Percentiles rank a stretch among this genome's conserved stretches.
Conservation (phyloP, 1,140 invertebrate genomes). For the Zaprionus ghesquierei region DNA sequence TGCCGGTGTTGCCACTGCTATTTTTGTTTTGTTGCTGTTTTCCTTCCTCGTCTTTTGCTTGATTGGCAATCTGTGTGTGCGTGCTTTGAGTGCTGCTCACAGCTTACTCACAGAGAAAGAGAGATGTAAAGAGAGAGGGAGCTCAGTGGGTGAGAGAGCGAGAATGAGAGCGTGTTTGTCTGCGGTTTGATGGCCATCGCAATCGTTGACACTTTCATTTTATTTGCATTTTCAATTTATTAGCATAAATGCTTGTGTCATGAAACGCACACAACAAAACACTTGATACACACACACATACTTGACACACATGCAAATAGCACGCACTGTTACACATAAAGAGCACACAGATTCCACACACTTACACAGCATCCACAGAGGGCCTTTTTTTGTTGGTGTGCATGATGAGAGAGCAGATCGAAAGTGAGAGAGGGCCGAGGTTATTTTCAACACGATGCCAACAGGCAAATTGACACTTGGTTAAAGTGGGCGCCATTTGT, state of each 20-base stretch:
- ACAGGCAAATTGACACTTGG: slow-evolving; percentile 73
- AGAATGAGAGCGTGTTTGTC: slow-evolving; percentile 26
- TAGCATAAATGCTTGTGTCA: slow-evolving; percentile 75
- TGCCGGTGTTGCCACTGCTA: background rate
- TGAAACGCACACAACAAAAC: slow-evolving; percentile 51
- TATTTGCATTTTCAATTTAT: slow-evolving; percentile 81
- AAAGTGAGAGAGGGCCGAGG: background rate
- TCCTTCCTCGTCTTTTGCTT: slow-evolving; percentile 15
- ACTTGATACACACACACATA: slow-evolving; percentile 47
- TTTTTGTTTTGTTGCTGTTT: background rate
- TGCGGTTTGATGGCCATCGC: slow-evolving; percentile 56
- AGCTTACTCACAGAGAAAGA: no score
- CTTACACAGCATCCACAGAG: background rate
- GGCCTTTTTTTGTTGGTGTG: background rate
- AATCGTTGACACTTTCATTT: slow-evolving; percentile 68
- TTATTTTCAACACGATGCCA: slow-evolving; percentile 44
- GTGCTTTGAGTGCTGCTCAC: slow-evolving; percentile 25
- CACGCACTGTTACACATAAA: slow-evolving; percentile 23
- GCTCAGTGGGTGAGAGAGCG: background rate
- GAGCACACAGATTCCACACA: slow-evolving; percentile 14
- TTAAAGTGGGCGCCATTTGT: slow-evolving; percentile 74
- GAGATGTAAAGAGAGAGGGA: slow-evolving; percentile 7
- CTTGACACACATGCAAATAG: slow-evolving; percentile 72
- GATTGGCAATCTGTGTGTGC: slow-evolving; percentile 51
- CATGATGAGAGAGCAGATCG: slow-evolving; percentile 43